Percentiles rank a stretch among this genome's conserved stretches.
Conservation (phyloP, 2,888 invertebrate genomes). For the Polietes domitor region DNA sequence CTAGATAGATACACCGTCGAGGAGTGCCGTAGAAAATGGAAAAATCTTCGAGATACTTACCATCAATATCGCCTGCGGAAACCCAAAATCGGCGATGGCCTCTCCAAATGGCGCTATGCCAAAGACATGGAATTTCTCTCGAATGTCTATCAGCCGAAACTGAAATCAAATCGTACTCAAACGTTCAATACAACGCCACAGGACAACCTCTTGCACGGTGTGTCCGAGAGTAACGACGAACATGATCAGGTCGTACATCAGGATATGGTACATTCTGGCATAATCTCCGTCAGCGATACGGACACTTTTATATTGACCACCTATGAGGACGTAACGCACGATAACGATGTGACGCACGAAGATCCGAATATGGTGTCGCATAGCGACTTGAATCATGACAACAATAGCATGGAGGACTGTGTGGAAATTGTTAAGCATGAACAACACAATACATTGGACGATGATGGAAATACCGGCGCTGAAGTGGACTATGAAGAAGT, state of each 20-base stretch:
- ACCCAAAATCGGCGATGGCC: slow-evolving; percentile 75
- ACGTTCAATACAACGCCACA: slow-evolving; percentile 55
- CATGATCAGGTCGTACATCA: slow-evolving; percentile 69
- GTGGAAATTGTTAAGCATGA: slow-evolving; percentile 75
- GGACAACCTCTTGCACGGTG: slow-evolving; percentile 58
- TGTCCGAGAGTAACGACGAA: slow-evolving; percentile 72
- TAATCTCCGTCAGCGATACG: slow-evolving; percentile 75
- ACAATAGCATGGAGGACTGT: slow-evolving; percentile 73
- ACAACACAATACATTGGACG: slow-evolving; percentile 70
- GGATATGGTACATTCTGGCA: slow-evolving; percentile 72
- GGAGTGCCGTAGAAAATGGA: slow-evolving; percentile 79
- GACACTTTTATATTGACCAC: slow-evolving; percentile 75
- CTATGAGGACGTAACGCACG: slow-evolving; percentile 76
- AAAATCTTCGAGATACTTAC: slow-evolving; percentile 78
- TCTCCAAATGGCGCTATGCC: slow-evolving; percentile 79
- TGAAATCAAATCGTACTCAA: slow-evolving; percentile 76
- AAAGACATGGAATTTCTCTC: slow-evolving; percentile 77
- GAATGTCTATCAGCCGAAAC: slow-evolving; percentile 77
- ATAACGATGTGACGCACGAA: slow-evolving; percentile 74
- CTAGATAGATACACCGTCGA: slow-evolving; percentile 75
- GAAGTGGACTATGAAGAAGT: slow-evolving; percentile 77
- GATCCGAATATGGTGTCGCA: slow-evolving; percentile 73
- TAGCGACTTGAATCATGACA: slow-evolving; percentile 70
- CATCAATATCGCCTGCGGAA: slow-evolving; percentile 78
- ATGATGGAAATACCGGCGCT: slow-evolving; percentile 73